Evolutionary conservation across 2,797 vertebrate genomes (phyloP).

Genomic region (Intellagama lesueurii): DNA sequence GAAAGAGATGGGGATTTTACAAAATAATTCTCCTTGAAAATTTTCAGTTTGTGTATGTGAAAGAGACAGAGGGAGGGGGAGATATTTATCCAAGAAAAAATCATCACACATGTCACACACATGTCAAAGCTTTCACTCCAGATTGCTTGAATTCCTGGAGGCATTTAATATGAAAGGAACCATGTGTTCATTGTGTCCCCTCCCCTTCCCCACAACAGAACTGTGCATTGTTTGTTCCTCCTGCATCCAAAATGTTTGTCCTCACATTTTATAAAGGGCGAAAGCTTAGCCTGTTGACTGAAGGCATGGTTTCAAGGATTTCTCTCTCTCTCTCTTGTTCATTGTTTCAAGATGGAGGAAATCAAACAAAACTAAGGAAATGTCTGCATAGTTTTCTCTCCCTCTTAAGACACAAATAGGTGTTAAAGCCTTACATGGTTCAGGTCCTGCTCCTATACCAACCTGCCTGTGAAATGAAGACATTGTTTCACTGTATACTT

Average conservation of each 20-base stretch:
- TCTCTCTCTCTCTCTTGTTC: not conserved
- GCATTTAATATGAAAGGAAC: too few relatives aligned
- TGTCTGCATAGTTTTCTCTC: not conserved
- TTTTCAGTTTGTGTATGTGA: not conserved
- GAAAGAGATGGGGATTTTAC: not conserved
- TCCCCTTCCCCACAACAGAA: too few relatives aligned
- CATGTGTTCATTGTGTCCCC: too few relatives aligned
- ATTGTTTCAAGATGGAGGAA: not conserved
- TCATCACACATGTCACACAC: not conserved
- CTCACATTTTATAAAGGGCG: not conserved
- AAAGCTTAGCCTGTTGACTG: not conserved
- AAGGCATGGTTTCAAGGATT: not conserved
- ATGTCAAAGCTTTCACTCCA: not conserved
- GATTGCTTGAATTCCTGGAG: not conserved
- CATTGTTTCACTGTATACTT: not conserved
- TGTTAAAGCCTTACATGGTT: not conserved
- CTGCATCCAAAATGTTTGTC: slow-evolving; percentile 1
- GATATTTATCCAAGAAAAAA: not conserved
- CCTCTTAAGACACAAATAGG: not conserved
- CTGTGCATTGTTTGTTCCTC: not conserved
- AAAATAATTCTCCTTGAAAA: not conserved
- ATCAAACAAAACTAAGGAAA: not conserved
- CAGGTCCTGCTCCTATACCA: not conserved
- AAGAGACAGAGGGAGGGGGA: not conserved
- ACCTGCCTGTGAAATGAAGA: too few relatives aligned